Conservation (phyloP, 2,113 vertebrate genomes). For the Triplophysa rosa region DNA sequence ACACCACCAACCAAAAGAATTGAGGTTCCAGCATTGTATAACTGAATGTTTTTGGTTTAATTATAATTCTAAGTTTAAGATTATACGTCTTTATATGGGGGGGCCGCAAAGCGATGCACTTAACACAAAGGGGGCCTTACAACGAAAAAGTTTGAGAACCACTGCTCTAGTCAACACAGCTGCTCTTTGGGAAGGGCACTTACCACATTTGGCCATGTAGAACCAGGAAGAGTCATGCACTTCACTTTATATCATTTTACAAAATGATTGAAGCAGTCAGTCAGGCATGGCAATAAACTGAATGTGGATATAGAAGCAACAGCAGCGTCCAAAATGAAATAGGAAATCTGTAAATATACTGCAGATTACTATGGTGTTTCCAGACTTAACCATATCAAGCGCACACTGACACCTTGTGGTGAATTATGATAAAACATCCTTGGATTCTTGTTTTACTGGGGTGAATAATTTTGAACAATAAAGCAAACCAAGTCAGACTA, state of each 20-base stretch:
- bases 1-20: too few relatives aligned
- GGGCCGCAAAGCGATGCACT: too few relatives aligned
- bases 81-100: too few relatives aligned
- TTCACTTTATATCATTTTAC: neutral
- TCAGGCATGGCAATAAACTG: neutral
- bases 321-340: neutral
- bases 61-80: too few relatives aligned
- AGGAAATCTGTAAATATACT: neutral
- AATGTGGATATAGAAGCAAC: neutral
- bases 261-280: conserved; percentile 6
- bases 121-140: too few relatives aligned
- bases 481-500: neutral
- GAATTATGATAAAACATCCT: neutral
- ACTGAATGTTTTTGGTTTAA: too few relatives aligned
- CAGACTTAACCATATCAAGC: neutral
- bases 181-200: conserved; percentile 11
- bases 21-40: too few relatives aligned
- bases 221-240: neutral
- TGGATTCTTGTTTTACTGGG: neutral
- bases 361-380: neutral
- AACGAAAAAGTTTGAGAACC: too few relatives aligned
- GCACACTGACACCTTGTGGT: conserved; percentile 48
- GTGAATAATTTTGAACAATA: too few relatives aligned
- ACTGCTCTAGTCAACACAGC: conserved; percentile 43
- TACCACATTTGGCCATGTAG: conserved; percentile 8